These are phyloP conservation scores for Hololepta plana DNA, from an alignment of 2,888 invertebrate species.

Conservation along the genomic window DNA sequence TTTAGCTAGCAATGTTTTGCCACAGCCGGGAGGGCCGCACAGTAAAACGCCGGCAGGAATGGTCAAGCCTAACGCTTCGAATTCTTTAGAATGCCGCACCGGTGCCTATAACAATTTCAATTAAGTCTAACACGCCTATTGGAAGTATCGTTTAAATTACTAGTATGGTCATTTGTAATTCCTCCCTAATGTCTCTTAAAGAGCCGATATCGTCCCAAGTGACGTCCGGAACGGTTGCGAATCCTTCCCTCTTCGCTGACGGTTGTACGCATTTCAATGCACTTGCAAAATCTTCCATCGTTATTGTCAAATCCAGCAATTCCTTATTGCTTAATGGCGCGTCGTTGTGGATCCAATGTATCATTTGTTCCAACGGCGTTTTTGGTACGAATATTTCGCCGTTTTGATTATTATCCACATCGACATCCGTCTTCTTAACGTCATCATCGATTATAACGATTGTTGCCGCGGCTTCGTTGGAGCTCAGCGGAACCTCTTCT, in stretches of 20 bases:
- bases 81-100: slow-evolving; percentile 68
- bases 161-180: slow-evolving; percentile 77
- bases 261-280: slow-evolving; percentile 77
- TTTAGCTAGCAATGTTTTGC: slow-evolving; percentile 93
- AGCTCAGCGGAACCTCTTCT: too few relatives aligned
- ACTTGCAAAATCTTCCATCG: slow-evolving; percentile 54
- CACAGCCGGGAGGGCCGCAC: slow-evolving; percentile 94
- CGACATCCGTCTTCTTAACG: slow-evolving; percentile 1
- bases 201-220: slow-evolving; percentile 97
- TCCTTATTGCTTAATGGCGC: slow-evolving; percentile 42
- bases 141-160: slow-evolving; percentile 25
- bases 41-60: slow-evolving; percentile 80
- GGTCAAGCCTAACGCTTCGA: slow-evolving; percentile 58
- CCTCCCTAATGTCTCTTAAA: slow-evolving; percentile 67
- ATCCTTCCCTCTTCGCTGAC: slow-evolving; percentile 90
- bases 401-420: background rate
- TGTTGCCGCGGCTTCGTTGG: slow-evolving; percentile 3
- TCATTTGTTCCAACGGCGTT: slow-evolving; percentile 33
- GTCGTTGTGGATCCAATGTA: slow-evolving; percentile 45
- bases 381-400: background rate
- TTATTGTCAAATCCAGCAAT: slow-evolving; percentile 45
- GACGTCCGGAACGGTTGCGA: slow-evolving; percentile 92
- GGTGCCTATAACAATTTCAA: slow-evolving; percentile 59
- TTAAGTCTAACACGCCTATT: too few relatives aligned
- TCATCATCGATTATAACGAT: slow-evolving; percentile 9